These are phyloP conservation scores for Unio pictorum DNA, from an alignment of 2,888 invertebrate species.

Conservation along the genomic window DNA sequence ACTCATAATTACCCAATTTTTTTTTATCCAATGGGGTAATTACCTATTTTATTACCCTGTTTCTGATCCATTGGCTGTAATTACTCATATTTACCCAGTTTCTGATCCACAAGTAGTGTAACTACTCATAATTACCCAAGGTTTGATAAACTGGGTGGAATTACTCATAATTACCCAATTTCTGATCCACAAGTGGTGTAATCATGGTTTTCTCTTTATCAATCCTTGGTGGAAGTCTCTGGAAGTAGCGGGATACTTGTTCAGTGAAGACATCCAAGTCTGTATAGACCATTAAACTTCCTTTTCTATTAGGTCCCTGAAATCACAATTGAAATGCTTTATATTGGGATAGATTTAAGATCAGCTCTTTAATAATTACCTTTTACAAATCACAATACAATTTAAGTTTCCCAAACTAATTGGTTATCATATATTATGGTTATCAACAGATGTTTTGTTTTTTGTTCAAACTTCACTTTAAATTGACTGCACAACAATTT, in stretches of 20 bases:
- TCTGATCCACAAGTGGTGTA: constrained; percentile 17
- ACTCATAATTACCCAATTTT: constrained; percentile 11
- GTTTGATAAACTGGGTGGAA: no score
- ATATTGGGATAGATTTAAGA: no score
- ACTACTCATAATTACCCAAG: constrained; percentile 1
- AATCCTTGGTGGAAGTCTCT: constrained; percentile 19
- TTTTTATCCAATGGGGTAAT: constrained; percentile 12
- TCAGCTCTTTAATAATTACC: no score
- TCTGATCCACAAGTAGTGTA: constrained; percentile 16
- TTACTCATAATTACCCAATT: constrained; percentile 12
- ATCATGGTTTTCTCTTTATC: constrained; percentile 18
- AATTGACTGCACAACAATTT: no score
- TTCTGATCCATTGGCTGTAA: no score
- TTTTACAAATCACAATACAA: no score
- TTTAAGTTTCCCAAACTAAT: no score
- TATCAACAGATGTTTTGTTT: no score
- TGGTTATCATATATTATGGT: no score
- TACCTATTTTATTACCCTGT: background rate
- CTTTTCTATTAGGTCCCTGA: no score
- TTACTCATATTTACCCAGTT: constrained; percentile 12
- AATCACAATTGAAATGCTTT: no score
- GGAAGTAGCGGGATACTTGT: constrained; percentile 19
- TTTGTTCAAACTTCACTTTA: no score
- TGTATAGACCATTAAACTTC: background rate
- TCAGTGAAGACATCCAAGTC: constrained; percentile 8